A percentile compares a stretch with the other conserved stretches of the same genome.
These are phyloP conservation scores for Rattus norvegicus DNA, from an alignment of 2,113 vertebrate genomes.

Conservation along the genomic window DNA sequence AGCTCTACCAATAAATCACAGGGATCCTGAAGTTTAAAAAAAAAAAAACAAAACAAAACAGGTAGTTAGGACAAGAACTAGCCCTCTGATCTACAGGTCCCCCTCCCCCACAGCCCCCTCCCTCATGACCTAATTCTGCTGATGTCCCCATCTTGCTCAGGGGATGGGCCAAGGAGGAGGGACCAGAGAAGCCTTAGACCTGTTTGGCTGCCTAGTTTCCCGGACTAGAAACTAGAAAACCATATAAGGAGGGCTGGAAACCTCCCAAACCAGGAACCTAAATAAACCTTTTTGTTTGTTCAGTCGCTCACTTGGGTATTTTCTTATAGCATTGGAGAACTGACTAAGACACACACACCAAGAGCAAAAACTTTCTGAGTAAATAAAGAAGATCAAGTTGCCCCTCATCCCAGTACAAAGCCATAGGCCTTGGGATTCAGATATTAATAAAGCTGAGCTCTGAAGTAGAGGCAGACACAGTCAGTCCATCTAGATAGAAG, in stretches of 20 bases:
- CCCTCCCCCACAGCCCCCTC: neutral
- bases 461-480: accelerated
- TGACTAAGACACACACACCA: neutral
- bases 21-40: neutral
- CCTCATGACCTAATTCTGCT: neutral
- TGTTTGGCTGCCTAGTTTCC: neutral
- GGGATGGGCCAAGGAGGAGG: neutral
- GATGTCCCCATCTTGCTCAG: neutral
- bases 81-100: neutral
- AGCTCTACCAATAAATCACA: neutral
- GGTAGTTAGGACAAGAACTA: neutral
- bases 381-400: neutral
- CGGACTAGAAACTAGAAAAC: neutral
- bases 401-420: accelerated
- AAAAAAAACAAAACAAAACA: no score
- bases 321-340: neutral
- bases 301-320: neutral
- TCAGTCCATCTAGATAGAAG: accelerated
- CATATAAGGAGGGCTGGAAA: neutral
- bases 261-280: neutral
- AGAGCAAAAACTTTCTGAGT: neutral
- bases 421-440: neutral
- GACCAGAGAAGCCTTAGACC: neutral
- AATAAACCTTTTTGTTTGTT: neutral
- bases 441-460: neutral